Percentiles rank a stretch among this genome's conserved stretches.
Evolutionary conservation across 2,888 invertebrate species (phyloP).

Genomic region (Drosophila diplacantha): DNA sequence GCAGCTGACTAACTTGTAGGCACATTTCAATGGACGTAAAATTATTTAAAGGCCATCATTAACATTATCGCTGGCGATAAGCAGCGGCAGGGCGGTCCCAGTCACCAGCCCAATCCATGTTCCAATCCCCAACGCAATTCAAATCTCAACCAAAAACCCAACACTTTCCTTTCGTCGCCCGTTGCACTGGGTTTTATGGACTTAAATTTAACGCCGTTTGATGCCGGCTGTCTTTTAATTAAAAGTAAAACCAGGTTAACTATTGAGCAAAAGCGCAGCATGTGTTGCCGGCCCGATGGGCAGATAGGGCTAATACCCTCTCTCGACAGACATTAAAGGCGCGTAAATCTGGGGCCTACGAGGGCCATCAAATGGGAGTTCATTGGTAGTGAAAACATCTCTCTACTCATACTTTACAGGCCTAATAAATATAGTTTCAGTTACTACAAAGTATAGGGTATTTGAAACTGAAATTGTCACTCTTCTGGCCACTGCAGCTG

Average conservation of each 20-base stretch:
- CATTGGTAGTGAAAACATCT: slow-evolving; percentile 52
- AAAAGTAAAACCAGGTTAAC: slow-evolving; percentile 67
- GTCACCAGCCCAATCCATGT: slow-evolving; percentile 29
- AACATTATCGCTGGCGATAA: slow-evolving; percentile 62
- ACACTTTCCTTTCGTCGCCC: slow-evolving; percentile 58
- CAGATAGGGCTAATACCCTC: slow-evolving; percentile 32
- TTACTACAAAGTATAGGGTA: neutral
- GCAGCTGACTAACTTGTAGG: slow-evolving; percentile 51
- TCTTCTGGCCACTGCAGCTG: slow-evolving; percentile 41
- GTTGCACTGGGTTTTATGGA: slow-evolving; percentile 51
- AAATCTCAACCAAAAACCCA: slow-evolving; percentile 4
- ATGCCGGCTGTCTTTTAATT: slow-evolving; percentile 53
- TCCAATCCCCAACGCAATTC: slow-evolving; percentile 23
- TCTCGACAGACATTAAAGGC: slow-evolving; percentile 51
- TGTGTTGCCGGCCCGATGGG: slow-evolving; percentile 29
- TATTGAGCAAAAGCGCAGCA: slow-evolving; percentile 63
- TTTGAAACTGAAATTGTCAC: slow-evolving; percentile 4
- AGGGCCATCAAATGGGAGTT: slow-evolving; percentile 53
- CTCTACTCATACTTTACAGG: neutral
- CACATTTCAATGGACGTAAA: slow-evolving; percentile 54
- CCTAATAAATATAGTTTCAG: neutral
- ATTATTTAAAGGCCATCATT: slow-evolving; percentile 61
- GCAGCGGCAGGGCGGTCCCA: slow-evolving; percentile 33
- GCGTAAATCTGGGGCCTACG: slow-evolving; percentile 54
- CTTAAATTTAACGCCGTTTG: slow-evolving; percentile 60